Evolutionary conservation across 2,888 invertebrate species (phyloP).

Genomic region (Drosophila cognata): DNA sequence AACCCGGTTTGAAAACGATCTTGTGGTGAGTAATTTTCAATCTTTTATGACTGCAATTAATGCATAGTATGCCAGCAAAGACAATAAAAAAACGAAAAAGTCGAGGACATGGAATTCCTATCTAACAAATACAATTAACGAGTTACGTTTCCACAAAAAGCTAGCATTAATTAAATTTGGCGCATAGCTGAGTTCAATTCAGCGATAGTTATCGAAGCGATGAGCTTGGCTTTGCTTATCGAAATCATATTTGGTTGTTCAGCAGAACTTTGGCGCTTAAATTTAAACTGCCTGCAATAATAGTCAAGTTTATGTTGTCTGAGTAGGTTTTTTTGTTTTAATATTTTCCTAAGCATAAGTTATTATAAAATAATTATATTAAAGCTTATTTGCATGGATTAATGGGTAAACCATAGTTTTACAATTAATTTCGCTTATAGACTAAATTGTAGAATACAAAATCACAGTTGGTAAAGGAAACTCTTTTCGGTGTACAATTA

Average conservation of each 20-base stretch:
- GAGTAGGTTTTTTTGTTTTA: conserved; percentile 23
- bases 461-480: conserved; percentile 56
- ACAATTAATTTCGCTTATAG: conserved; percentile 40
- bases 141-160: background rate
- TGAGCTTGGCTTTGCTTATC: conserved; percentile 20
- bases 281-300: conserved; percentile 1
- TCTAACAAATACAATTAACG: background rate
- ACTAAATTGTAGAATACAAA: conserved; percentile 33
- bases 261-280: conserved; percentile 9
- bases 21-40: conserved; percentile 1
- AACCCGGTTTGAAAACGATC: conserved; percentile 15
- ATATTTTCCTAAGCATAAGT: conserved; percentile 29
- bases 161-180: conserved; percentile 22
- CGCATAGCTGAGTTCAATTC: background rate
- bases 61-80: background rate
- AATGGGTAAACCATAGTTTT: background rate
- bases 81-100: background rate
- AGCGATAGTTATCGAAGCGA: conserved; percentile 28
- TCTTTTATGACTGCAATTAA: background rate
- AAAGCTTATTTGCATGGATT: conserved; percentile 22
- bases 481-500: conserved; percentile 28
- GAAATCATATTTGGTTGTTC: background rate
- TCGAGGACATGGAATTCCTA: background rate
- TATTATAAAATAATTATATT: conserved; percentile 10
- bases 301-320: conserved; percentile 1